Conservation (phyloP, 2,797 vertebrate genomes). For the Epinephelus coioides region DNA sequence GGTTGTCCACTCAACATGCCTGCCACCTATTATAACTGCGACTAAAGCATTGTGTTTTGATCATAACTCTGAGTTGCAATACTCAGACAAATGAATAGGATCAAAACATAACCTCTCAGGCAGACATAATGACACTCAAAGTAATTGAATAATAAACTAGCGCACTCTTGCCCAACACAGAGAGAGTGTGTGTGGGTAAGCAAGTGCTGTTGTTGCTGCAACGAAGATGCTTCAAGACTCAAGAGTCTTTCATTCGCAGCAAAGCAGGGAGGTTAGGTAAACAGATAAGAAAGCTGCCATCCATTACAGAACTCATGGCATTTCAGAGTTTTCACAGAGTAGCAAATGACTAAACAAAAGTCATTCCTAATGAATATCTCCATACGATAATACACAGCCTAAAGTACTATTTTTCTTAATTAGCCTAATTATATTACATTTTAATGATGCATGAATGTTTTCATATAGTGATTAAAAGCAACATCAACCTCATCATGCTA, state of each 20-base stretch:
- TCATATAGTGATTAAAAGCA: constrained; percentile 51
- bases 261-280: neutral
- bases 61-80: neutral
- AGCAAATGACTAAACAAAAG: constrained; percentile 33
- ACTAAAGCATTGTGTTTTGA: neutral
- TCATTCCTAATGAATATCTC: constrained; percentile 18
- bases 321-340: constrained; percentile 11
- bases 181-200: no score
- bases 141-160: constrained; percentile 2
- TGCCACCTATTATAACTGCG: neutral
- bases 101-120: neutral
- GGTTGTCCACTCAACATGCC: neutral
- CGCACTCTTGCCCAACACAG: no score
- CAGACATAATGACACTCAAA: constrained; percentile 1
- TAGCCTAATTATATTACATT: constrained; percentile 41
- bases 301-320: neutral
- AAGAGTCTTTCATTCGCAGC: neutral
- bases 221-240: neutral
- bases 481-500: constrained; percentile 15
- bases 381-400: constrained; percentile 20
- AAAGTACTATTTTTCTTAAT: constrained; percentile 51
- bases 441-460: constrained; percentile 55
- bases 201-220: neutral
- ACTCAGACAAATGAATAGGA: neutral
- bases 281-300: neutral